Evolutionary conservation across 2,888 invertebrate species (phyloP), one percentile per base, ranked within the genome.

Genomic region (Smittia sp.): DNA sequence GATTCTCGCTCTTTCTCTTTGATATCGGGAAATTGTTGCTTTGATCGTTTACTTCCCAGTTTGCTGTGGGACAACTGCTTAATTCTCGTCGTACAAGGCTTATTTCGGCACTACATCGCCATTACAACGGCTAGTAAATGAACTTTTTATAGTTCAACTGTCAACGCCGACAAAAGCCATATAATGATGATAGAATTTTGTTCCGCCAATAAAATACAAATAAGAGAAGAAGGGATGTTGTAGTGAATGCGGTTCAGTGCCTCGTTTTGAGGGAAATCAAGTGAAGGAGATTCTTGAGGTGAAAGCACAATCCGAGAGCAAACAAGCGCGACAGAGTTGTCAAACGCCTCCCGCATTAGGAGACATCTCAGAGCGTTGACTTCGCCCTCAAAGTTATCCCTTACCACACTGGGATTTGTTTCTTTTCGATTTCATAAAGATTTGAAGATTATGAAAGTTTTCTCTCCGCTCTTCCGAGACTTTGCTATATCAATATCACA

Each of bases 401-500:
- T 62, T n/a, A 9, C n/a, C 24, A 62, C 58, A 39, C 24, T 58
- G 72, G 58, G 72, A 62, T 72, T 58, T 72, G 58, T 62, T 54
- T 27, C 32, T 72, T 72, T 69, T 62, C 72, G 54, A 72, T 72
- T 72, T 72, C 72, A 72, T 54, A 72, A 72, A 72, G 72, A 72
- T 72, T 72, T 54, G 62, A 72, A 72, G 72, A 72, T 72, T 72
- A 72, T 72, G 58, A 72, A 72, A 72, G 69, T 70, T 70, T 70
- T 70, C 24, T 3, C n/a, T 27, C 18, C 7, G 15, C 15, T 22
- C 69, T 70, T 70, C 24, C 46, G 69, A 70, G 69, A 70, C 52
- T 58, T 54, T 70, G 69, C 25, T 25, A 70, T 70, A 46, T 70
- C 69, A 70, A 70, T 54, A 70, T 52, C 4, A 22, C 20, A 58